Evolutionary conservation across 2,888 invertebrate species (phyloP).

Genomic region (Drosophila dives): DNA sequence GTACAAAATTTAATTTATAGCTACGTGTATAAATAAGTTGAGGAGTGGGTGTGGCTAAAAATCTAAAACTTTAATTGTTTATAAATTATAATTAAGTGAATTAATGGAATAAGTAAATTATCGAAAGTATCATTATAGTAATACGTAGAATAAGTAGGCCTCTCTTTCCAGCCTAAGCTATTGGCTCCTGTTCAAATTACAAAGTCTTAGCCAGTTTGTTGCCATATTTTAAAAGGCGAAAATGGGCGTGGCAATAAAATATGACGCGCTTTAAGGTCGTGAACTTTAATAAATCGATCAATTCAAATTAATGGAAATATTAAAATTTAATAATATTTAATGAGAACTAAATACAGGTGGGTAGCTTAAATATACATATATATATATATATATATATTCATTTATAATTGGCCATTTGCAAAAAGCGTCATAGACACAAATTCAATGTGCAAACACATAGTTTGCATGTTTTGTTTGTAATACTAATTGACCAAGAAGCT

Average conservation of each 20-base stretch:
- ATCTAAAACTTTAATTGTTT: not conserved
- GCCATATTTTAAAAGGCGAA: not conserved
- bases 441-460: conserved; percentile 7
- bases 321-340: not conserved
- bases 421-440: not conserved
- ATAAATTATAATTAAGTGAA: not conserved
- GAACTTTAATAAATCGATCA: conserved; percentile 10
- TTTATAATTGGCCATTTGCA: not conserved
- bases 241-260: conserved; percentile 1
- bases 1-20: not conserved
- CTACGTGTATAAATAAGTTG: not conserved
- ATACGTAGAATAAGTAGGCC: not conserved
- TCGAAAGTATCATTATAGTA: not conserved
- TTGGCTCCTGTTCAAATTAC: conserved; percentile 2
- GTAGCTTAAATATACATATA: not conserved
- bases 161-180: not conserved
- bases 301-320: not conserved
- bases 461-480: conserved; percentile 9
- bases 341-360: not conserved
- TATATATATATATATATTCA: not conserved
- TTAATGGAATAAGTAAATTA: not conserved
- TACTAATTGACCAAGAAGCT: conserved; percentile 3
- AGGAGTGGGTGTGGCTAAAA: not conserved
- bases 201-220: not conserved
- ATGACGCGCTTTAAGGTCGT: conserved; percentile 12